phyloP scores from a whole-genome alignment of 2,888 invertebrate genomes.

The Ceriagrion tenellum region DNA sequence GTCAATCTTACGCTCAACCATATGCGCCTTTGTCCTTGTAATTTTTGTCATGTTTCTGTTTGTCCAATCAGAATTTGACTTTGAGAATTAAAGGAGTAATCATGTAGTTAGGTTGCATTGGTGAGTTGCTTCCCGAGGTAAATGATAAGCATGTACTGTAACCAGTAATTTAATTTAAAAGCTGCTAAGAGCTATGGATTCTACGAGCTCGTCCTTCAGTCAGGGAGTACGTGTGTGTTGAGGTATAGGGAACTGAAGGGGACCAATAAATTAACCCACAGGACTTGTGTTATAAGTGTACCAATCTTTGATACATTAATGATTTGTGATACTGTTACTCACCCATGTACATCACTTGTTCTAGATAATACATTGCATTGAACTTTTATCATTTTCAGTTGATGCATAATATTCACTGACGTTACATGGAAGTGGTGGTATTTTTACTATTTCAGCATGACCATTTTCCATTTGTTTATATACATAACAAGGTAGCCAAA shows the following conservation, averaged over 20 bases:
- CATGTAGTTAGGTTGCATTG: too few species aligned
- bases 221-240: background rate
- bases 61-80: too few species aligned
- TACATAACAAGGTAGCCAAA: background rate
- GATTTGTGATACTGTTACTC: conserved; percentile 2
- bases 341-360: conserved; percentile 39
- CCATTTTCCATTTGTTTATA: conserved; percentile 26
- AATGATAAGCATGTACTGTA: too few species aligned
- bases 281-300: conserved; percentile 24
- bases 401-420: background rate
- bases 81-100: too few species aligned
- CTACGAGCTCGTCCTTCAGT: background rate
- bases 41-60: too few species aligned
- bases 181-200: too few species aligned
- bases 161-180: too few species aligned
- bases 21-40: too few species aligned
- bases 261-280: conserved; percentile 39
- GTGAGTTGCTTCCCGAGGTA: too few species aligned
- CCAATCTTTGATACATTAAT: background rate
- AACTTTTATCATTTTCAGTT: conserved; percentile 46
- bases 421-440: conserved; percentile 14
- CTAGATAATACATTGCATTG: conserved; percentile 34
- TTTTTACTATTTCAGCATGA: conserved; percentile 32
- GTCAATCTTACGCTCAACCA: too few species aligned
- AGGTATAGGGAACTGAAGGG: conserved; percentile 42